A percentile compares a stretch with the other conserved stretches of the same genome.
Conservation (phyloP, 2,113 vertebrate genomes). For the Oriolus oriolus region DNA sequence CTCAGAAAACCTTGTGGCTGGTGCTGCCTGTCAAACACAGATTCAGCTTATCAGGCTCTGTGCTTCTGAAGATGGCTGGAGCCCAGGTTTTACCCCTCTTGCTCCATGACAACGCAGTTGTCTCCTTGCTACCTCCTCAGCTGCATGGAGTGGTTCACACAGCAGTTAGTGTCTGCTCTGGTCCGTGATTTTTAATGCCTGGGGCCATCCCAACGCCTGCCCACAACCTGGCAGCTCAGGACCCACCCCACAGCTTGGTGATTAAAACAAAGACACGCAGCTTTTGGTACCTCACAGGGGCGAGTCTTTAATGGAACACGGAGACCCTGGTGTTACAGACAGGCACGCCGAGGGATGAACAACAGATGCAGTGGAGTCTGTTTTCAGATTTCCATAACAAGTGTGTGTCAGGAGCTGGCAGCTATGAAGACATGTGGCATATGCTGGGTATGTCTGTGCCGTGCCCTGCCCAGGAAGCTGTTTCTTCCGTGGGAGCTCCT, state of each 20-base stretch:
- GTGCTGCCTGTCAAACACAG: background rate
- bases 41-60: background rate
- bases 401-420: constrained; percentile 63
- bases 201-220: background rate
- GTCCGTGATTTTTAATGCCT: background rate
- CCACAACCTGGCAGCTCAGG: background rate
- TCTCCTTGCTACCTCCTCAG: background rate
- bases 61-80: background rate
- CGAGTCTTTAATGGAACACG: constrained; percentile 50
- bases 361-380: constrained; percentile 60
- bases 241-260: background rate
- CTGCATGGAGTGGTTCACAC: background rate
- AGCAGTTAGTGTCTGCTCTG: background rate
- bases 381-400: constrained; percentile 59
- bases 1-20: background rate
- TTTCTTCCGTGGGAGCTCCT: background rate
- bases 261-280: background rate
- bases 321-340: constrained; percentile 35
- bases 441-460: constrained; percentile 56
- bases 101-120: background rate
- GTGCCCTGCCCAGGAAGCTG: constrained; percentile 47
- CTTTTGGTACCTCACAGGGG: constrained; percentile 26
- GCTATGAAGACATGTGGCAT: constrained; percentile 60
- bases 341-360: constrained; percentile 39
- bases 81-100: background rate